Evolutionary conservation across 2,113 vertebrate species (phyloP).

Genomic region (Pitta sordida): DNA sequence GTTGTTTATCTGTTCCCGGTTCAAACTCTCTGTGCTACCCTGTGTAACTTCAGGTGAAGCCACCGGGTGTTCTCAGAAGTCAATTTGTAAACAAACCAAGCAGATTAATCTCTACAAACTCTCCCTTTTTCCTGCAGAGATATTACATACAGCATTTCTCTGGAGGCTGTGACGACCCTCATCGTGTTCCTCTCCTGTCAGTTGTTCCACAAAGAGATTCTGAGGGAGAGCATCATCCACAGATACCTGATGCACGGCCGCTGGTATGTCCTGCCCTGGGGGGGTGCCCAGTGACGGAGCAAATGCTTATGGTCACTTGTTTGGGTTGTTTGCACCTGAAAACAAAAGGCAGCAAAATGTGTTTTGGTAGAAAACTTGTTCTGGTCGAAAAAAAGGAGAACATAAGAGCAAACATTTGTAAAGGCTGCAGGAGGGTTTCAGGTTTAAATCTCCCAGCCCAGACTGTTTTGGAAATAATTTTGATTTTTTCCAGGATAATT

Average conservation of each 20-base stretch:
- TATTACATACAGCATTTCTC: conserved; percentile 94
- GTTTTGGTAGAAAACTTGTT: neutral
- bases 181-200: conserved; percentile 94
- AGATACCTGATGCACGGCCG: conserved; percentile 87
- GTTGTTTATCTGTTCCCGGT: neutral
- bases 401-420: neutral
- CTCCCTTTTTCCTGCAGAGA: conserved; percentile 73
- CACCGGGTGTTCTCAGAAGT: neutral
- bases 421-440: neutral
- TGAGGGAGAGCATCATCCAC: conserved; percentile 85
- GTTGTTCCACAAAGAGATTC: conserved; percentile 92
- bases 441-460: neutral
- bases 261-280: conserved; percentile 78
- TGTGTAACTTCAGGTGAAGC: neutral
- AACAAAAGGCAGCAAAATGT: neutral
- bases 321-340: neutral
- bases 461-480: neutral
- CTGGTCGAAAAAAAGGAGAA: neutral
- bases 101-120: neutral
- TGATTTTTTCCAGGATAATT: neutral
- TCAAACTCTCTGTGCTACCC: neutral
- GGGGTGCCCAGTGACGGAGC: neutral
- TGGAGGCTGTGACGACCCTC: conserved; percentile 92
- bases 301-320: fast-evolving
- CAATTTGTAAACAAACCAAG: neutral